Evolutionary conservation across 2,888 invertebrate genomes (phyloP).

Genomic region (Eupithecia abbreviata): DNA sequence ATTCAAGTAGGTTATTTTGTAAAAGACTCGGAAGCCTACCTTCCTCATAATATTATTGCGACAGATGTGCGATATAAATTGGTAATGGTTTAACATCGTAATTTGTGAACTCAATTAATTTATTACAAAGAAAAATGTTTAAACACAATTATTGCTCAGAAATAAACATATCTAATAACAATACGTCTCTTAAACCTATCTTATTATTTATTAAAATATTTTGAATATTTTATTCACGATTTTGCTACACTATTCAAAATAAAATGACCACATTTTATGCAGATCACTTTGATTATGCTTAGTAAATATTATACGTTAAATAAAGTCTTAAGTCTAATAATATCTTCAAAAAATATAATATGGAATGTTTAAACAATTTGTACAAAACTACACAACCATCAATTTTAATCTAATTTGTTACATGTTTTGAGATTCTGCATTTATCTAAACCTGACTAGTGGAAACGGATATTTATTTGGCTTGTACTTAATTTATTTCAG

Average conservation of each 20-base stretch:
- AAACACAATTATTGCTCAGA: slow-evolving; percentile 40
- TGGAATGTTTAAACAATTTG: slow-evolving; percentile 48
- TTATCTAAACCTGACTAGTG: slow-evolving; percentile 58
- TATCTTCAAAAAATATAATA: slow-evolving; percentile 7
- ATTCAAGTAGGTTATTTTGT: neutral
- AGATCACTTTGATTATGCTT: slow-evolving; percentile 10
- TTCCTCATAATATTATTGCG: neutral
- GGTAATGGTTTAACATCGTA: neutral
- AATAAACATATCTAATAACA: slow-evolving; percentile 30
- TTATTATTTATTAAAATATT: slow-evolving; percentile 25
- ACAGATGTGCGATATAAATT: neutral
- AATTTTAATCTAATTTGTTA: slow-evolving; percentile 34
- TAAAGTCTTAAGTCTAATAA: slow-evolving; percentile 8
- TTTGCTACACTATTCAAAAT: neutral
- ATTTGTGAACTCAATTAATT: neutral
- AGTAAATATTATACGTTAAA: neutral
- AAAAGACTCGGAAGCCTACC: neutral
- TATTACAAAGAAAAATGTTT: neutral
- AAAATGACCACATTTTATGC: slow-evolving; percentile 33
- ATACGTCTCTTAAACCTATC: slow-evolving; percentile 19
- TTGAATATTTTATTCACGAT: slow-evolving; percentile 30
- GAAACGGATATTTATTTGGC: slow-evolving; percentile 37
- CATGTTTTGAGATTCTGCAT: slow-evolving; percentile 46
- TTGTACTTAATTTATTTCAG: neutral
- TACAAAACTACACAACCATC: slow-evolving; percentile 50